Percentiles rank a stretch among this genome's conserved stretches.
These are phyloP conservation scores for Cryptophagus acutangulus DNA, from an alignment of 2,888 invertebrate genomes.

Conservation along the genomic window DNA sequence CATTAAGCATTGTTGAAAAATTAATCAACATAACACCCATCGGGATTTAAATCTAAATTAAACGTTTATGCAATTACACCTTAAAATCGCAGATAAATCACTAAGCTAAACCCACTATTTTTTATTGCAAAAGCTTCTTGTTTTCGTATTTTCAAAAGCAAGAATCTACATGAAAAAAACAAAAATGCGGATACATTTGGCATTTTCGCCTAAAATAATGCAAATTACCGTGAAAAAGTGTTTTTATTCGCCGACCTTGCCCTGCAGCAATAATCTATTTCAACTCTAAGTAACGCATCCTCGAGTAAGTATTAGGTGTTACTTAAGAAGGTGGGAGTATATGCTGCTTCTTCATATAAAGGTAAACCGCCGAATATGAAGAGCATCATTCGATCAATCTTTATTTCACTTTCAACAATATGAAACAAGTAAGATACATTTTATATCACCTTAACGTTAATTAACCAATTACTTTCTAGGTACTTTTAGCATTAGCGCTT, in stretches of 20 bases:
- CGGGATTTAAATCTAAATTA: too few species aligned
- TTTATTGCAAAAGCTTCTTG: too few species aligned
- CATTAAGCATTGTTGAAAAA: too few species aligned
- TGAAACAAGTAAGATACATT: constrained; percentile 25
- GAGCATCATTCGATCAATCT: constrained; percentile 24
- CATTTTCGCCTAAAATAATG: too few species aligned
- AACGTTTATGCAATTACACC: too few species aligned
- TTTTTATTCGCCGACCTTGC: constrained; percentile 18
- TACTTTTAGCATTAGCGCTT: constrained; percentile 24
- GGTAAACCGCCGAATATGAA: constrained; percentile 22
- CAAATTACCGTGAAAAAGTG: too few species aligned
- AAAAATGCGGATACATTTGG: too few species aligned
- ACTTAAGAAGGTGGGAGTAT: constrained; percentile 4
- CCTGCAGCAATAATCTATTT: constrained; percentile 23
- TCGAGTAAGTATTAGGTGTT: constrained; percentile 12
- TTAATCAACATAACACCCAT: too few species aligned
- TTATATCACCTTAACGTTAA: constrained; percentile 3
- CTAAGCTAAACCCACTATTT: too few species aligned
- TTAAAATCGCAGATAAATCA: too few species aligned
- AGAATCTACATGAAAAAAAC: too few species aligned
- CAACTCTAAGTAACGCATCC: constrained; percentile 21
- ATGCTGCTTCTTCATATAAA: constrained; percentile 27
- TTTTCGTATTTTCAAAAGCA: too few species aligned
- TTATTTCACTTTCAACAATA: constrained; percentile 19
- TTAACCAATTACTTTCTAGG: constrained; percentile 17